Evolutionary conservation across 2,797 vertebrate species (phyloP).

Genomic region (Cirrhinus mrigala): DNA sequence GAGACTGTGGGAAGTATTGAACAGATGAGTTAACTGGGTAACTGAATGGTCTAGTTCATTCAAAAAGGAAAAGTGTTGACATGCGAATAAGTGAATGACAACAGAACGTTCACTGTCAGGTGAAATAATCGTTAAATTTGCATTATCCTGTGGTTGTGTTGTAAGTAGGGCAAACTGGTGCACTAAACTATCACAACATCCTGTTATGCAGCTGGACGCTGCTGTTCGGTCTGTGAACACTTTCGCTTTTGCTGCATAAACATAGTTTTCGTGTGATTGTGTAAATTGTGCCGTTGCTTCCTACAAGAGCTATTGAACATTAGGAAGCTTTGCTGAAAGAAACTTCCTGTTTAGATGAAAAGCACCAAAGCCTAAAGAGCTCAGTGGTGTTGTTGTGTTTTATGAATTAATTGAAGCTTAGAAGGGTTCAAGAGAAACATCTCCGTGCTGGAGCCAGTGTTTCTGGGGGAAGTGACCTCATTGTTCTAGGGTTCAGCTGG

Average conservation of each 20-base stretch:
- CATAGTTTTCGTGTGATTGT: neutral
- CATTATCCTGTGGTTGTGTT: constrained; percentile 37
- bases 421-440: neutral
- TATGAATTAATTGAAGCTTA: neutral
- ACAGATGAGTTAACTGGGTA: neutral
- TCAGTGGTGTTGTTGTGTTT: neutral
- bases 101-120: neutral
- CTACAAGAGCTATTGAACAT: neutral
- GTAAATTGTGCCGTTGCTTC: neutral
- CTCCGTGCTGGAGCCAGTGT: constrained; percentile 3
- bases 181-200: constrained; percentile 52
- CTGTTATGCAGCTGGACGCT: constrained; percentile 43
- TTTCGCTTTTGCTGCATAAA: constrained; percentile 42
- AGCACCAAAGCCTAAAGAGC: neutral
- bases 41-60: neutral
- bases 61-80: neutral
- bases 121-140: too few relatives aligned
- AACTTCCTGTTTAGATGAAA: constrained; percentile 27
- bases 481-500: constrained; percentile 36
- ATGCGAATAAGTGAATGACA: neutral
- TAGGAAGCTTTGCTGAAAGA: constrained; percentile 21
- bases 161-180: constrained; percentile 49
- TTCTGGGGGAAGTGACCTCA: constrained; percentile 32
- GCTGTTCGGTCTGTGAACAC: neutral
- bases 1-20: neutral